These are phyloP conservation scores for Dilophus febrilis DNA, from an alignment of 2,888 invertebrate genomes.

Conservation along the genomic window DNA sequence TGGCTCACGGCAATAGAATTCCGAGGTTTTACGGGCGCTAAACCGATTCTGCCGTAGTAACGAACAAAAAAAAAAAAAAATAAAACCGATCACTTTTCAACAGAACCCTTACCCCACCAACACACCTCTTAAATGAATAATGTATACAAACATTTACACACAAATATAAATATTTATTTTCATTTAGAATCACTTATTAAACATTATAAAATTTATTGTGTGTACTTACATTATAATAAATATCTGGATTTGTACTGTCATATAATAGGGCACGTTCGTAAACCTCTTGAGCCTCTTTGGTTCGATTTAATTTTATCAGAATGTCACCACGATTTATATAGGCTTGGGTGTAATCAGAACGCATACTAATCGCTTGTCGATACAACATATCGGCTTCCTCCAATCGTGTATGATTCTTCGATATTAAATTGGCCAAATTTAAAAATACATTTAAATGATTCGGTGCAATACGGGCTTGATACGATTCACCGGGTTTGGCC, in stretches of 20 bases:
- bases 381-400: slow-evolving; percentile 91
- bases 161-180: too few species aligned
- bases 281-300: slow-evolving; percentile 85
- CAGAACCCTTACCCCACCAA: too few species aligned
- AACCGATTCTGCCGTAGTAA: too few species aligned
- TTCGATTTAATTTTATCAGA: slow-evolving; percentile 83
- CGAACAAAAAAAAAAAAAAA: too few species aligned
- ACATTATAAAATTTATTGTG: too few species aligned
- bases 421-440: slow-evolving; percentile 85
- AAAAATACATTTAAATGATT: slow-evolving; percentile 92
- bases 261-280: slow-evolving; percentile 85
- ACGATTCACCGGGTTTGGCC: slow-evolving; percentile 83
- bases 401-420: slow-evolving; percentile 76
- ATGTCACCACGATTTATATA: slow-evolving; percentile 96
- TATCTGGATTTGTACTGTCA: slow-evolving; percentile 86
- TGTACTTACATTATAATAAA: slow-evolving; percentile 77
- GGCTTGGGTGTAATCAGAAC: slow-evolving; percentile 88
- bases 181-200: too few species aligned
- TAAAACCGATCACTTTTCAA: too few species aligned
- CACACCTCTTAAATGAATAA: too few species aligned
- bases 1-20: too few species aligned
- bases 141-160: too few species aligned
- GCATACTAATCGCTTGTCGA: slow-evolving; percentile 91
- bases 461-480: slow-evolving; percentile 89
- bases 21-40: too few species aligned